Evolutionary conservation across 2,888 invertebrate species (phyloP), one percentile per base, ranked within the genome.

Genomic region (Apocheima hispidaria): DNA sequence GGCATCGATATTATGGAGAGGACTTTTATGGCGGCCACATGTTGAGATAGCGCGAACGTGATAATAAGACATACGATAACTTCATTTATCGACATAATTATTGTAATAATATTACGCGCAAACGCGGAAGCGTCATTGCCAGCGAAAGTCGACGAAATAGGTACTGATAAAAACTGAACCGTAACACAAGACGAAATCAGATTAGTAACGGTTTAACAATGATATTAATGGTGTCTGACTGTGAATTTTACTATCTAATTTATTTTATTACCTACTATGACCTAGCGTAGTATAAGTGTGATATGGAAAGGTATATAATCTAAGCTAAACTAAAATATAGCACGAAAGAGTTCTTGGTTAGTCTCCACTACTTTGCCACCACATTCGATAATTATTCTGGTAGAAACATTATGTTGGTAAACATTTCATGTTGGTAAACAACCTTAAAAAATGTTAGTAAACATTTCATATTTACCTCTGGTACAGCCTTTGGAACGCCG

Each of bases 1-100:
- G 91, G 88, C 69, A 94, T 87, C 0, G 94, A 93, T 70, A 95
- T 94, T 5, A 95, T 74, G 5, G 67, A 80, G 9, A 83, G 77
- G 26, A 82, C 35, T 88, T 94, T 60, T 94, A 83, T 72, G 92
- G 93, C 60, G 77, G 82, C 14, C n/a, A 59, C 77, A 69, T 75
- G 38, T 44, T 76, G 68, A 14, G 57, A 60, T 38, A 69, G 21
- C 51, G 14, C 23, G 14, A 55, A n/a, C 38, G 14, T 6, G 40
- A 57, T 43, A 23, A 62, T 12, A 10, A 61, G 16, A 30, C 12
- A 49, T 6, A 16, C 14, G 4, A 46, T 41, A 51, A 30, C 18
- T 46, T 46, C 56, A 41, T 48, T 46, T 21, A 20, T 23, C 2
- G 33, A 21, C 60, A 55, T 54, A 16, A 43, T 38, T 4, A 36